Evolutionary conservation across 2,797 vertebrate species (phyloP).

Genomic region (Lacerta viridis): DNA sequence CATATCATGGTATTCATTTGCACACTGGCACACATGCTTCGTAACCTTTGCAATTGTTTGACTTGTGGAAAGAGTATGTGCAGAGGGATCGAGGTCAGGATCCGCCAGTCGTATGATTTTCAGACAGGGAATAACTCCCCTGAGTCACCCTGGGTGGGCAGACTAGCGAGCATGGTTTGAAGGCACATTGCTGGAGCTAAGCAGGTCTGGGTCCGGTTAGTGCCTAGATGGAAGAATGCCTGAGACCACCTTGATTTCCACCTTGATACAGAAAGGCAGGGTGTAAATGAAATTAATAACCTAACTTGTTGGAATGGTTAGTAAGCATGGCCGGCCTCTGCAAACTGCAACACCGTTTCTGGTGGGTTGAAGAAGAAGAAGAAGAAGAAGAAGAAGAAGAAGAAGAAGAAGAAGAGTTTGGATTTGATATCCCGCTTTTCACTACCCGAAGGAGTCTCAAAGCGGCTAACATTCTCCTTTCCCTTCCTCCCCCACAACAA

Average conservation of each 20-base stretch:
- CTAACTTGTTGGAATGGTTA: neutral
- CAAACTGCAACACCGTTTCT: neutral
- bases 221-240: neutral
- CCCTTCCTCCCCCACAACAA: too few species aligned
- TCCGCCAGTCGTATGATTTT: neutral
- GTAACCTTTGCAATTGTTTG: neutral
- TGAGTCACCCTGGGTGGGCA: neutral
- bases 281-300: neutral
- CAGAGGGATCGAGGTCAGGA: neutral
- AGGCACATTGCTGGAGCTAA: constrained; percentile 10
- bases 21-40: neutral
- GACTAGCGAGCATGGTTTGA: neutral
- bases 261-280: neutral
- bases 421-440: too few species aligned
- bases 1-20: neutral
- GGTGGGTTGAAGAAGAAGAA: neutral
- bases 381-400: too few species aligned
- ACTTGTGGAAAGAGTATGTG: neutral
- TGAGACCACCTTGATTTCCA: neutral
- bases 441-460: too few species aligned
- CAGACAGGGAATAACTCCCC: neutral
- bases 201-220: neutral
- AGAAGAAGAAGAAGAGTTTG: too few species aligned
- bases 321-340: neutral
- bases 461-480: too few species aligned